Conservation (phyloP, 1,140 invertebrate species). For the Andricus grossulariae region DNA sequence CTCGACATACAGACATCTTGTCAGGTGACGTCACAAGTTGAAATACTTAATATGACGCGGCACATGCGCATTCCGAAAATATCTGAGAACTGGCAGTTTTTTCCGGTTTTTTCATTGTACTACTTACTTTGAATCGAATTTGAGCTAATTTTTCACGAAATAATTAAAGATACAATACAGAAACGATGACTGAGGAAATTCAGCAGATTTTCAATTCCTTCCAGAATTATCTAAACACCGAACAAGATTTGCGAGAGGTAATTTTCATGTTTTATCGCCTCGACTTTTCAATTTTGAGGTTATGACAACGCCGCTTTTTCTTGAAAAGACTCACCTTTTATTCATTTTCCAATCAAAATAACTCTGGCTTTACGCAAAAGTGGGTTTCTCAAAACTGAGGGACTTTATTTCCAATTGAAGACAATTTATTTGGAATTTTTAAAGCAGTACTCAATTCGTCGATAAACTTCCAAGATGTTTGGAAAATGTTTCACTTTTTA, state of each 20-base stretch:
- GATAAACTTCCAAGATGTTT: no score
- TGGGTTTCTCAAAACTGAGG: no score
- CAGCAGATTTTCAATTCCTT: slow-evolving; percentile 79
- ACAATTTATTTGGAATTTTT: no score
- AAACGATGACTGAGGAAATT: slow-evolving; percentile 60
- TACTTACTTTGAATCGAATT: slow-evolving; percentile 5
- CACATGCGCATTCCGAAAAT: no score
- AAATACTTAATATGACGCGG: no score
- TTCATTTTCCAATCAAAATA: neutral
- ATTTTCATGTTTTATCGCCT: slow-evolving; percentile 31
- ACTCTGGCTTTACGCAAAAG: no score
- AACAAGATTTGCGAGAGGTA: slow-evolving; percentile 82
- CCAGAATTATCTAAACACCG: slow-evolving; percentile 80
- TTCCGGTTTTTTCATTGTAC: slow-evolving; percentile 7
- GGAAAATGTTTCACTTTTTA: no score
- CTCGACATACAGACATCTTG: no score
- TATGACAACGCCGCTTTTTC: slow-evolving; percentile 21
- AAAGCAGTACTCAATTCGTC: no score
- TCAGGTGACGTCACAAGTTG: no score
- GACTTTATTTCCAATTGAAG: no score
- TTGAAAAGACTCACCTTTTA: neutral
- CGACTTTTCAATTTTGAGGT: slow-evolving; percentile 36
- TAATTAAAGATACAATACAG: neutral
- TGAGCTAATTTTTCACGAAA: neutral
- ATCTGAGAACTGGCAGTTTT: neutral